Evolutionary conservation across 2,888 invertebrate genomes (phyloP).

Genomic region (Drosophila nigricruria): DNA sequence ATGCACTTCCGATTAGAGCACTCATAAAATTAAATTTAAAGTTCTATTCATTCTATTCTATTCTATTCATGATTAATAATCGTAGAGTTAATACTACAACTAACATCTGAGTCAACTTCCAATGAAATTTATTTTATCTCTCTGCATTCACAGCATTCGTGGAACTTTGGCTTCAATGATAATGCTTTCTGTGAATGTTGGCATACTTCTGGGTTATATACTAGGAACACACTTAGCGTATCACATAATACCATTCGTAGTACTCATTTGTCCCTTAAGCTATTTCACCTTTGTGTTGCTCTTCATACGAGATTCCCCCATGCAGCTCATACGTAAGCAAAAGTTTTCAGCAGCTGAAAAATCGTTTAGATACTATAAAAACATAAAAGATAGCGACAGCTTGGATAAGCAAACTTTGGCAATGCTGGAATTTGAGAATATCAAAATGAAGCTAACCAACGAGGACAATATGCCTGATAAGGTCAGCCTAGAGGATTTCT

Average conservation of each 20-base stretch:
- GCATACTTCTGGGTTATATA: slow-evolving; percentile 79
- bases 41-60: no score
- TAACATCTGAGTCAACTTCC: not conserved
- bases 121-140: not conserved
- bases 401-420: slow-evolving; percentile 19
- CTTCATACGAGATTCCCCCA: slow-evolving; percentile 81
- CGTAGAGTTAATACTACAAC: no score
- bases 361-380: slow-evolving; percentile 80
- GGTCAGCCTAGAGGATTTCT: slow-evolving; percentile 60
- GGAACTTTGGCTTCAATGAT: slow-evolving; percentile 82
- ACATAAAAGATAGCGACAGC: slow-evolving; percentile 57
- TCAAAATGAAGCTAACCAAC: slow-evolving; percentile 55
- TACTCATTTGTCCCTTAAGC: slow-evolving; percentile 67
- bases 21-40: no score
- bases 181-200: slow-evolving; percentile 79
- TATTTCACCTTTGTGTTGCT: slow-evolving; percentile 63
- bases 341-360: slow-evolving; percentile 69
- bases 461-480: slow-evolving; percentile 34
- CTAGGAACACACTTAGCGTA: slow-evolving; percentile 76
- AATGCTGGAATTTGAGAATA: slow-evolving; percentile 66
- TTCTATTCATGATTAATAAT: no score
- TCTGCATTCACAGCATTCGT: slow-evolving; percentile 72
- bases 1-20: no score
- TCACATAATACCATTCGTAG: slow-evolving; percentile 69
- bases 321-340: slow-evolving; percentile 70